Percentiles rank a stretch among this genome's conserved stretches.
phyloP scores from a whole-genome alignment of 2,113 vertebrate species.

The Phoenicopterus ruber region DNA sequence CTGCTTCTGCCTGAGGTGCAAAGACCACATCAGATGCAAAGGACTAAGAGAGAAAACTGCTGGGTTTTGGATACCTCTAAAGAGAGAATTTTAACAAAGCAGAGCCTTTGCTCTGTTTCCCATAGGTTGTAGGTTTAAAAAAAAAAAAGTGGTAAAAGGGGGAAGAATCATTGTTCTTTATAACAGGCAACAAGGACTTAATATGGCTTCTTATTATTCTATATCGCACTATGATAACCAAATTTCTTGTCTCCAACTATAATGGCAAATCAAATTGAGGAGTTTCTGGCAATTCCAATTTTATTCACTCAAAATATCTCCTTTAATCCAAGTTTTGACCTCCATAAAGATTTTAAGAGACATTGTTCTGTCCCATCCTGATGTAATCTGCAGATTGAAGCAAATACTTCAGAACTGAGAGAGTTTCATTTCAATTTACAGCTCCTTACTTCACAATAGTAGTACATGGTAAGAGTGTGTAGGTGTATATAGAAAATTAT shows the following conservation, averaged over 20 bases:
- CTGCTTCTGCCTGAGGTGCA: constrained; percentile 61
- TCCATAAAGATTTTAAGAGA: neutral
- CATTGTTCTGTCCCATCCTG: neutral
- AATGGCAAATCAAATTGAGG: neutral
- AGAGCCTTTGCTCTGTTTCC: constrained; percentile 48
- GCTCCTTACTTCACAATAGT: neutral
- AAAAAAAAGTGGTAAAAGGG: neutral
- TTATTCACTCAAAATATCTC: neutral
- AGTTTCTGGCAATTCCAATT: neutral
- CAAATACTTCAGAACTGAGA: neutral
- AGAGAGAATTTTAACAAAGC: constrained; percentile 58
- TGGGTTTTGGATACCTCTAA: constrained; percentile 52
- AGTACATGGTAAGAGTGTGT: neutral
- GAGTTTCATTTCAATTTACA: neutral
- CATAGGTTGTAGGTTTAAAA: constrained; percentile 40
- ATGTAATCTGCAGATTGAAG: neutral
- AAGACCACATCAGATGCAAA: constrained; percentile 65
- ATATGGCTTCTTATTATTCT: constrained; percentile 16
- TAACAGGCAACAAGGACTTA: neutral
- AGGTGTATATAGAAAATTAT: neutral
- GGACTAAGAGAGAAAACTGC: constrained; percentile 56
- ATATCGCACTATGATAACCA: neutral
- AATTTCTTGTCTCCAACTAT: neutral
- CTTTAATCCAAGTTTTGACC: neutral
- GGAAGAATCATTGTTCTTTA: neutral